phyloP scores from a whole-genome alignment of 2,888 invertebrate genomes.

The Euspilapteryx auroguttella region DNA sequence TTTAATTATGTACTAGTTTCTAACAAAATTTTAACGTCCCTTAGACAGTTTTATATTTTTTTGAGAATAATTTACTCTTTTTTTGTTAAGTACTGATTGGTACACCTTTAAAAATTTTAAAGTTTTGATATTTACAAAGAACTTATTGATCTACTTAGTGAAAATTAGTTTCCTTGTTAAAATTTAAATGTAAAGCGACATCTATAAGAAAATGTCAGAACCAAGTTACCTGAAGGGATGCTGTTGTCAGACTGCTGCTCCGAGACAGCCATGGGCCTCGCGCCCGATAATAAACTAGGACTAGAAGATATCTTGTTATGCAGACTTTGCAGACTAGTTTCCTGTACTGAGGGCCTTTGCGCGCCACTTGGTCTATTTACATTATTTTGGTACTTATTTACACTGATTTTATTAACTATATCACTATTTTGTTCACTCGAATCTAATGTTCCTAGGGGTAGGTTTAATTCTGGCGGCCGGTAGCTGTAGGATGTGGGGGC shows the following conservation, averaged over 20 bases:
- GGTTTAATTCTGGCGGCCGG: constrained; percentile 46
- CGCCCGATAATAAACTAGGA: constrained; percentile 51
- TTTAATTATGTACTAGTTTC: no score
- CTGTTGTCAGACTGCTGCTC: constrained; percentile 51
- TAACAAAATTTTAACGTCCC: no score
- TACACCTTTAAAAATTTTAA: no score
- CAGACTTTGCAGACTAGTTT: constrained; percentile 60
- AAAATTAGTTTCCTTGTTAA: constrained; percentile 1
- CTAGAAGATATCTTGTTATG: constrained; percentile 61
- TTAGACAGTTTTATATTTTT: no score
- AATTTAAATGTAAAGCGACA: constrained; percentile 8
- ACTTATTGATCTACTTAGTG: no score
- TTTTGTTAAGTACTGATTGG: no score
- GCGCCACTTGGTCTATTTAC: constrained; percentile 50
- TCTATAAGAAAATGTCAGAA: constrained; percentile 9
- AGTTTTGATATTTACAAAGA: no score
- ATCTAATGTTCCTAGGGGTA: constrained; percentile 48
- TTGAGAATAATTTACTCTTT: no score
- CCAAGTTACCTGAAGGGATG: constrained; percentile 38
- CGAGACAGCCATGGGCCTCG: constrained; percentile 51
- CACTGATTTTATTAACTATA: constrained; percentile 60
- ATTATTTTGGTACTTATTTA: constrained; percentile 57
- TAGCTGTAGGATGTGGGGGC: constrained; percentile 39
- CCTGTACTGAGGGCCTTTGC: constrained; percentile 16
- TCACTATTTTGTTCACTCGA: constrained; percentile 58